Evolutionary conservation across 2,888 invertebrate genomes (phyloP), one percentile per base, ranked within the genome.

Genomic region (Cynaeus angustus): DNA sequence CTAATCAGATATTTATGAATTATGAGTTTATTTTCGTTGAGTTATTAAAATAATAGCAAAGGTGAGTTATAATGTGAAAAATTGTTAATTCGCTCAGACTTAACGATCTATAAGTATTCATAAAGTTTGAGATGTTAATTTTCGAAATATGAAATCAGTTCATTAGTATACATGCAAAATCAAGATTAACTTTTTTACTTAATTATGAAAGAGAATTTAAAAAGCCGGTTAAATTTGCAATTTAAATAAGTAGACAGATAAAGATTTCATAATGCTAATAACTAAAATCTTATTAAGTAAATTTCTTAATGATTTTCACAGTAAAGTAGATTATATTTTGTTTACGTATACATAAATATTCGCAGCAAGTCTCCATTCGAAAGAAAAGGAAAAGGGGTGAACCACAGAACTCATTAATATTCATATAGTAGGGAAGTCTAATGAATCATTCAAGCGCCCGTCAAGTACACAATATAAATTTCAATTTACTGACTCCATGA

Each of bases 381-480:
- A 52, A 33, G 21, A 55, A 59, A 66, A 66, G 14, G 43, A 41
- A 48, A 66, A 61, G 58, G 53, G 66, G 66, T 70, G 41, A 55
- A 16, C 68, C 68, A 56, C 68, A 56, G 46, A 52, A 70, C 59
- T 64, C 65, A 75, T 78, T 77, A 61, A 61, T 61, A 61, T 61
- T 61, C 61, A 61, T 61, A 48, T 48, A 38, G 61, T 37, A 38
- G 48, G 50, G 38, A 37, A 75, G 72, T 74, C 78, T 79, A 80
- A 81, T 80, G 79, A 79, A 79, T 81, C 78, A 78, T 76, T 78
- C 74, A 75, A 72, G 74, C 74, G 74, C 72, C 75, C 75, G 75
- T 75, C 77, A 76, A 75, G 74, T 75, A 77, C 74, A 79, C 78
- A 78, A 74, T 78, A 81, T 80, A 80, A 82, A 80, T 81, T 82